These are phyloP conservation scores for Cenopis cana DNA, from an alignment of 2,888 invertebrate genomes.

Conservation along the genomic window DNA sequence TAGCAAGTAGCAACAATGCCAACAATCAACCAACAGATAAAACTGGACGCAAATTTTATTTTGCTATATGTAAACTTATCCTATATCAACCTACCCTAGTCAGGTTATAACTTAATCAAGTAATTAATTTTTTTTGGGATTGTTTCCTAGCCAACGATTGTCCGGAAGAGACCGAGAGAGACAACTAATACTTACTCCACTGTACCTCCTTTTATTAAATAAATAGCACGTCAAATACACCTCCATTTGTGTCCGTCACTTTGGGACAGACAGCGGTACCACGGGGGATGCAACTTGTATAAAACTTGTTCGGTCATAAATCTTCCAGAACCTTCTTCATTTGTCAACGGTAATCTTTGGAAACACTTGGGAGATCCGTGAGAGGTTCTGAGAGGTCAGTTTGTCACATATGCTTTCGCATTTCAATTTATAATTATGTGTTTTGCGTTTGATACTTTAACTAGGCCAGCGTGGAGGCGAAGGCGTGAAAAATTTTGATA, in stretches of 20 bases:
- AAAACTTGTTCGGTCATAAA: constrained; percentile 27
- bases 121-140: no score
- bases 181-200: no score
- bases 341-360: constrained; percentile 34
- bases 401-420: not conserved
- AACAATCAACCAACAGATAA: no score
- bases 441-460: not conserved
- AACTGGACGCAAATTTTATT: no score
- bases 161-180: no score
- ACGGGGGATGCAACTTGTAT: constrained; percentile 23
- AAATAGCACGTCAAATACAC: constrained; percentile 3
- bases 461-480: not conserved
- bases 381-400: not conserved
- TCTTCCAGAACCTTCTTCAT: constrained; percentile 30
- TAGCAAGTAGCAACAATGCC: no score
- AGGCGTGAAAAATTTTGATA: no score
- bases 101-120: no score
- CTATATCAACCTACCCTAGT: no score
- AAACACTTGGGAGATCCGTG: constrained; percentile 9
- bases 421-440: not conserved
- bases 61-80: no score
- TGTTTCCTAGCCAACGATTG: no score
- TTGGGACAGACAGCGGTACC: constrained; percentile 5
- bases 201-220: no score
- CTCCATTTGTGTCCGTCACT: constrained; percentile 25